These are phyloP conservation scores for Myzus persicae DNA, from an alignment of 1,140 invertebrate species.

Conservation along the genomic window DNA sequence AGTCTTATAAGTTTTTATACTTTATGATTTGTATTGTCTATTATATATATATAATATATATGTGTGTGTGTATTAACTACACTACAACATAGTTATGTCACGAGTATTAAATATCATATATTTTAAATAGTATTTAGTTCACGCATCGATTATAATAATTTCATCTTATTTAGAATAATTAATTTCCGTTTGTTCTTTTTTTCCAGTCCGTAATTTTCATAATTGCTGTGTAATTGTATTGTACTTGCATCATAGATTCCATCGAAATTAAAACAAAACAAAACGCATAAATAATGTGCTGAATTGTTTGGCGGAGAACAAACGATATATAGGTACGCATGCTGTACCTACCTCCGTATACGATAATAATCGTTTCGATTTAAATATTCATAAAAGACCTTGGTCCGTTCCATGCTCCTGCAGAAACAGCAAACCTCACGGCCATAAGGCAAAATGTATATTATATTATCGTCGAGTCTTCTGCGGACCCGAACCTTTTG, in stretches of 20 bases:
- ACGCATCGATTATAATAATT: background rate
- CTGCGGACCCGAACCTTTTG: background rate
- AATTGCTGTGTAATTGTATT: background rate
- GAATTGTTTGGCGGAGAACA: background rate
- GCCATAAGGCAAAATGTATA: background rate
- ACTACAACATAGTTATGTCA: background rate
- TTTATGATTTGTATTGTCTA: no score
- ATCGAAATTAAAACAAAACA: background rate
- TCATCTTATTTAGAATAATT: background rate
- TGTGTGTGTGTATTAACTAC: background rate
- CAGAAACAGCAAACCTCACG: background rate
- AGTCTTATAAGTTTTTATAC: background rate
- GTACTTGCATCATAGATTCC: no score
- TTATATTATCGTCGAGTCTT: background rate
- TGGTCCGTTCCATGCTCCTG: background rate
- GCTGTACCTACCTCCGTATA: no score
- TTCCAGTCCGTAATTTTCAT: background rate
- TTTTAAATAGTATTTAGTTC: constrained; percentile 6
- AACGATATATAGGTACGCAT: background rate
- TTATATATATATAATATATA: background rate
- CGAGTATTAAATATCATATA: background rate
- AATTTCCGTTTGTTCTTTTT: background rate
- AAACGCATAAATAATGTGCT: background rate
- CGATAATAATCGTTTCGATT: background rate
- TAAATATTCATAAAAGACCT: constrained; percentile 18